phyloP scores from a whole-genome alignment of 1,140 invertebrate species.

The Nasonia longicornis region DNA sequence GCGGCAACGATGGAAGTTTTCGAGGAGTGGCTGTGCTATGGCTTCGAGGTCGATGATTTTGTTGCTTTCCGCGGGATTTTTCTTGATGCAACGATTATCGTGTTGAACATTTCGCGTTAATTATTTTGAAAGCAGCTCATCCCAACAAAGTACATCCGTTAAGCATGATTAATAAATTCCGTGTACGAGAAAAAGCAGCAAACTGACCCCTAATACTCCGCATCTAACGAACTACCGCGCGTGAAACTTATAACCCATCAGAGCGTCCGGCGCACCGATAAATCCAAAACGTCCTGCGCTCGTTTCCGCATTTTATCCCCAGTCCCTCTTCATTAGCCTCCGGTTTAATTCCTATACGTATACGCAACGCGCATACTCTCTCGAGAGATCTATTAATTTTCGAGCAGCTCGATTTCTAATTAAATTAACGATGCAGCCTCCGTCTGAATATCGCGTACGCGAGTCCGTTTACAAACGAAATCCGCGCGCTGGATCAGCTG shows the following conservation, averaged over 20 bases:
- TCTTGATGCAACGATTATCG: too few species aligned
- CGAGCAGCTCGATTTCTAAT: slow-evolving; percentile 27
- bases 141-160: too few species aligned
- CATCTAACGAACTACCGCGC: background rate
- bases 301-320: slow-evolving; percentile 21
- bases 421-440: slow-evolving; percentile 26
- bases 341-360: background rate
- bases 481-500: too few species aligned
- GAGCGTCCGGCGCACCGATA: background rate
- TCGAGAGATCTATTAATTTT: slow-evolving; percentile 33
- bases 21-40: background rate
- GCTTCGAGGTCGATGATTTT: background rate
- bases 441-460: slow-evolving; percentile 5
- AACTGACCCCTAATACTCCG: too few species aligned
- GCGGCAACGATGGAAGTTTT: slow-evolving; percentile 20
- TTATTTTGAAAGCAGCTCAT: too few species aligned
- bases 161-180: background rate
- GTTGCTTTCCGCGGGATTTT: background rate
- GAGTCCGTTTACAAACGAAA: background rate
- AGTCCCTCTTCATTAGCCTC: slow-evolving; percentile 18
- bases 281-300: background rate
- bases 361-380: background rate
- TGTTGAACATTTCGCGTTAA: too few species aligned
- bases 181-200: background rate
- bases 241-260: background rate